Base-by-base conservation (phyloP, 2,113 vertebrate genomes). In the Guaruba guarouba region DNA sequence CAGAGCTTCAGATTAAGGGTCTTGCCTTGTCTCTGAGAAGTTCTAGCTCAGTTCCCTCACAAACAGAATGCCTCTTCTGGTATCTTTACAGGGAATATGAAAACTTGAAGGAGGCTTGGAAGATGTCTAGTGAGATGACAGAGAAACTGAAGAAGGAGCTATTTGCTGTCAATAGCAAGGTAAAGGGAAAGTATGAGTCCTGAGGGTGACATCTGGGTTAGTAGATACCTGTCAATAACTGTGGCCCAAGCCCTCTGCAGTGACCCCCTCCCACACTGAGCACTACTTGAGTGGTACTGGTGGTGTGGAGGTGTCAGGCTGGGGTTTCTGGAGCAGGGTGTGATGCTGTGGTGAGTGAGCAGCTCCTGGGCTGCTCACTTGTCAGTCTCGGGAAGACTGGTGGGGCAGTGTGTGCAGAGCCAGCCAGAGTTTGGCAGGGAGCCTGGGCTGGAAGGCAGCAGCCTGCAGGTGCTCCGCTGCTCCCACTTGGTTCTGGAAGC, bases 81-180 rank as follows among this genome's bases (percentile, higher is more conserved):
- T 81, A 17, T 67, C n/a, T 93, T 93, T 91, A n/a, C 86, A 99
- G 99, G 97, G 99, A 99, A 90, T 99, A 99, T 9, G 99, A 99
- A 78, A 99, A 98, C 89, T 97, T 99, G 59, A 99, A 99, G 93
- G 98, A 98, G 49, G 97, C 97, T 66, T 96, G 98, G 81, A 99
- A 98, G 90, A 96, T 97, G 13, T 98, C 98, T 35, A 98, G 97
- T 74, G 99, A 99, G 61, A 98, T 97, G 96, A 97, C 98, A 75
- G 99, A 99, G 95, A 99, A 99, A 92, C 97, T 99, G 86, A 99
- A 98, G 97, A 99, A 98, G 93, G 99, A 99, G 84, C 95, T 99
- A 55, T 97, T 99, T 96, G 97, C 98, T 69, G 97, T 98, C 66
- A 99, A 97, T 95, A 98, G 80, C 94, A 99, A 99, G 99, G 99